Base-by-base conservation (phyloP, 2,888 invertebrate genomes). In the Hyposoter dolosus region DNA sequence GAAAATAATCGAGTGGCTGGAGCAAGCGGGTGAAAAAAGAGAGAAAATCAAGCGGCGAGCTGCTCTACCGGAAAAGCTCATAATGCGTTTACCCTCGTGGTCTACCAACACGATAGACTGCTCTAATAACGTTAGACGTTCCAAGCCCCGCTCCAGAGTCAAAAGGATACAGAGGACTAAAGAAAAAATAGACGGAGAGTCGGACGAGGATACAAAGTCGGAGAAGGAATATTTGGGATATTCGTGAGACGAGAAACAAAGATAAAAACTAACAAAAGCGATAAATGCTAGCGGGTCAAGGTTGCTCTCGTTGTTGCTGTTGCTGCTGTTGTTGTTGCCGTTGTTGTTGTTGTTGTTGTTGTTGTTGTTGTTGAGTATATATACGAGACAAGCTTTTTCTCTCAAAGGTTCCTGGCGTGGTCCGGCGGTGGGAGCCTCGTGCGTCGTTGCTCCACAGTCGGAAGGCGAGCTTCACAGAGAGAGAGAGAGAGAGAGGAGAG, bases 11-110 rank as follows among this genome's bases (percentile, higher is more conserved):
- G 0, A 65, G 12, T 15, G 12, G 19, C 1, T 15, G 43, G 40
- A 35, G 56, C 3, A 43, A 3, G 19, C 19, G 1, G 19, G 28
- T 19, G 19, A 9, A 35, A 17, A 0, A 56, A 23, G 32, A 45
- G 45, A 63, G 32, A 63, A 63, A 60, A 66, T 92, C 89, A 43
- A 56, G 35, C 23, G 43, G 68, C 4, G 47, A 47, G 65, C 66
- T 17, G 3, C 40, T 19, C 17, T 3, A 43, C 17, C 17, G 50
- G 50, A 28, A 69, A n/a, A 92, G 81, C 88, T 89, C 92, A 92
- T 90, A 91, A 93, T 91, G 92, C 92, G 91, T 90, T 92, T 90
- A 91, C 90, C 91, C 90, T 91, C 89, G 89, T 90, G 90, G 89
- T 86, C 78, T 12, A 82, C 83, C 50, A 90, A 89, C 87, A 90